A percentile compares a stretch with the other conserved stretches of the same genome.
phyloP scores from a whole-genome alignment of 2,888 invertebrate species.

The Herminia tarsipennalis region DNA sequence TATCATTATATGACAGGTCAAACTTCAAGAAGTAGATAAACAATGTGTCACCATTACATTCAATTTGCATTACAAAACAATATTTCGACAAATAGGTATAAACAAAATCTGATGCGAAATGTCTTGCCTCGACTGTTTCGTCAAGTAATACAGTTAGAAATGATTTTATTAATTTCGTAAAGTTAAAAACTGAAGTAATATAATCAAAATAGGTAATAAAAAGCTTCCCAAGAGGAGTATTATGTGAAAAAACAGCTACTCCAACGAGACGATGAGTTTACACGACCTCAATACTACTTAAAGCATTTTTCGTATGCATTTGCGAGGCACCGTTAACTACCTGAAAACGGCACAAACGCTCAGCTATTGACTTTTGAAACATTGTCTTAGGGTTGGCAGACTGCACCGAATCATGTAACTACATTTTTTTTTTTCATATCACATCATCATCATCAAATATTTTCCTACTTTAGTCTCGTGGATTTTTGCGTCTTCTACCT shows the following conservation, averaged over 20 bases:
- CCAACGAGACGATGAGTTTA: conserved; percentile 27
- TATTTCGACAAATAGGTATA: not conserved
- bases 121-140: too few species aligned
- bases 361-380: conserved; percentile 50
- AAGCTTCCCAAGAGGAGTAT: conserved; percentile 8
- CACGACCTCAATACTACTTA: conserved; percentile 42
- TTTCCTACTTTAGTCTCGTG: too few species aligned
- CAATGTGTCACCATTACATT: not conserved
- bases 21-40: too few species aligned
- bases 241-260: conserved; percentile 27
- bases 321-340: conserved; percentile 50
- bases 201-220: not conserved
- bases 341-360: conserved; percentile 44
- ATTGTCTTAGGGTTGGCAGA: conserved; percentile 30
- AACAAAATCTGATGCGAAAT: not conserved
- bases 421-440: not conserved
- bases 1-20: too few species aligned
- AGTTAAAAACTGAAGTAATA: not conserved
- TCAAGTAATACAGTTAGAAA: too few species aligned
- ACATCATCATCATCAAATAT: too few species aligned
- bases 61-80: conserved; percentile 3
- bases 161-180: too few species aligned
- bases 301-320: conserved; percentile 45
- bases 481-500: too few species aligned
- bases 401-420: not conserved